Conservation (phyloP, 2,888 invertebrate species). For the Polyommatus iphigenia region DNA sequence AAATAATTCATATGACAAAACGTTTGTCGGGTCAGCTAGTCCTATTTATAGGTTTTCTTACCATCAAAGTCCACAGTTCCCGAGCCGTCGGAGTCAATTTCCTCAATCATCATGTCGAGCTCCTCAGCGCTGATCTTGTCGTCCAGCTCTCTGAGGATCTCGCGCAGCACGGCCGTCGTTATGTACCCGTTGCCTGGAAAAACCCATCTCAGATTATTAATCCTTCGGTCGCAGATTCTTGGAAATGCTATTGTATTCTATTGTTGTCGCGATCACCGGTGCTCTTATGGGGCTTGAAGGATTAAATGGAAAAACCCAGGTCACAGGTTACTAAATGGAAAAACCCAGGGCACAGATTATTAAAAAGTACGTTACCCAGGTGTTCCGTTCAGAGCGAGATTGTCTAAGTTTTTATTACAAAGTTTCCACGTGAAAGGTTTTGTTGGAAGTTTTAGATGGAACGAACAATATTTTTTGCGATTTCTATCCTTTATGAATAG, state of each 20-base stretch:
- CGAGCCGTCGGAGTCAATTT: slow-evolving; percentile 98
- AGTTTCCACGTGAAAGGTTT: not conserved
- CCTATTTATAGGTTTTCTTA: slow-evolving; percentile 56
- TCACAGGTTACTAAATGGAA: no score
- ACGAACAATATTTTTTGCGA: not conserved
- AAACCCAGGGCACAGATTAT: no score
- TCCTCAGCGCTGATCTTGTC: slow-evolving; percentile 97
- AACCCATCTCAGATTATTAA: no score
- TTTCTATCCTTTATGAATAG: not conserved
- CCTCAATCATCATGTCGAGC: slow-evolving; percentile 97
- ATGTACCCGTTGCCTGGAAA: slow-evolving; percentile 92
- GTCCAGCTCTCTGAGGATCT: slow-evolving; percentile 96
- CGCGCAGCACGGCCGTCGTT: slow-evolving; percentile 91
- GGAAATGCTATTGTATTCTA: no score
- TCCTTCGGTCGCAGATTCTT: no score
- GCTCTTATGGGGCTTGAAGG: no score
- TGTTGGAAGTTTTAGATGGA: not conserved
- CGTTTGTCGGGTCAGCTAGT: no score
- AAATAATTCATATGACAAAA: no score
- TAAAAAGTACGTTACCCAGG: not conserved
- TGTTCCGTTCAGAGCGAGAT: not conserved
- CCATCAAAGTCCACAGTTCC: slow-evolving; percentile 99
- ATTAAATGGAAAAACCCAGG: no score
- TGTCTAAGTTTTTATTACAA: slow-evolving; percentile 14
- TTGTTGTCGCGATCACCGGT: no score